Base-by-base conservation (phyloP, 2,113 vertebrate species). In the Rhagologus leucostigma region DNA sequence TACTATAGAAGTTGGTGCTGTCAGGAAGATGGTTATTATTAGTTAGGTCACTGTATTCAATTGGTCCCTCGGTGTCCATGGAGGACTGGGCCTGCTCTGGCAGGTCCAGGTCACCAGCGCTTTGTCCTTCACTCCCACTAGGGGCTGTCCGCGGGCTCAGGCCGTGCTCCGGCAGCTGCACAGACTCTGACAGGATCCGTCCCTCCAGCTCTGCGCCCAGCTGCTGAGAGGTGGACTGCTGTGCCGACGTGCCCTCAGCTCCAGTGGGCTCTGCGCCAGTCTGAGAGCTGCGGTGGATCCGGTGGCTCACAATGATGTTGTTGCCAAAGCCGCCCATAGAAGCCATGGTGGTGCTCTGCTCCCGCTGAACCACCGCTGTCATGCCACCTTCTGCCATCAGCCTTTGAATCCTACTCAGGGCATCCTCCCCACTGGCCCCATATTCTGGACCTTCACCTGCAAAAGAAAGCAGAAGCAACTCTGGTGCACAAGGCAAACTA, bases 291-390 rank as follows among this genome's bases (percentile, higher is more conserved):
- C 99, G 99, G 98, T 99, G 99, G 97, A 99, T 99, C 32, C 99
- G 98, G 90, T 99, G 99, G 89, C 99, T 99, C 95, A 99, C 99
- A 2, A 99, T 99, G 96, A 99, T 99, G 97, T 99, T 99, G 98
- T 99, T 99, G 62, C 99, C 99, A 7, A 99, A 99, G 94, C 99
- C 99, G 0, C 99, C 99, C 99, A 99, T 99, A 71, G 99, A 99
- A 1, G 99, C 99, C 99, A 99, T 99, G 88, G 99, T 99, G 96
- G 99, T 99, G 98, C 99, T 99, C 98, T 99, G 99, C 96, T 99
- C 99, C 60, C 99, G 98, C 97, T 99, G 99, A 22, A 99, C 99
- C 97, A 99, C 99, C 0, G 99, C 99, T 0, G 99, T 99, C 99
- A 99, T 99, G 20, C 99, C 99, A 6, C 99, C 99, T 89, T 99